phyloP scores from a whole-genome alignment of 1,140 invertebrate species.

The Protaetia brevitarsis region DNA sequence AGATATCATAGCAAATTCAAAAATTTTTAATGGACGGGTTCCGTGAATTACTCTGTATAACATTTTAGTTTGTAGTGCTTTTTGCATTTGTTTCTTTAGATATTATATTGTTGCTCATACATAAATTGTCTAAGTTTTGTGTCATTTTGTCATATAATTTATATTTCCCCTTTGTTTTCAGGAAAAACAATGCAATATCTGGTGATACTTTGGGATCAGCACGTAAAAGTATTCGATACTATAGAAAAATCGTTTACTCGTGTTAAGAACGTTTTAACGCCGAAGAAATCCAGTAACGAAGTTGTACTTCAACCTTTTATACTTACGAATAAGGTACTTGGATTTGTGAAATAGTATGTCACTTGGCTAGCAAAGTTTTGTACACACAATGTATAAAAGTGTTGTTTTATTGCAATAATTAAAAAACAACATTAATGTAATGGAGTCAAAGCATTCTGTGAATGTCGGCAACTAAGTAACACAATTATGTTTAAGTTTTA shows the following conservation, averaged over 20 bases:
- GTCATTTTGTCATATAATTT: too few relatives aligned
- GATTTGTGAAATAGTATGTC: background rate
- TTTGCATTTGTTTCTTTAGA: too few relatives aligned
- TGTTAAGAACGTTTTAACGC: slow-evolving; percentile 69
- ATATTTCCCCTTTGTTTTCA: background rate
- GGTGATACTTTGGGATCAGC: slow-evolving; percentile 53
- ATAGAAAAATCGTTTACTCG: slow-evolving; percentile 68
- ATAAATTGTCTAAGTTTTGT: too few relatives aligned
- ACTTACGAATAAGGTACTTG: slow-evolving; percentile 52
- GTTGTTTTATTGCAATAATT: too few relatives aligned
- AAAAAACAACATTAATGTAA: too few relatives aligned
- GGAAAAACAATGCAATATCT: background rate
- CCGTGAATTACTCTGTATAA: too few relatives aligned
- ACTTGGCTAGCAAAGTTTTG: background rate
- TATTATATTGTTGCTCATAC: too few relatives aligned
- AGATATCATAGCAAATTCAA: too few relatives aligned
- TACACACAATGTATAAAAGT: background rate
- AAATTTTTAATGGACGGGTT: too few relatives aligned
- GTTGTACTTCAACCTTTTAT: slow-evolving; percentile 46
- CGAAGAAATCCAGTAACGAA: slow-evolving; percentile 54
- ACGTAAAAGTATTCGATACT: slow-evolving; percentile 63
- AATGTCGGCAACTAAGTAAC: too few relatives aligned
- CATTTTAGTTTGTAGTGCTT: background rate
- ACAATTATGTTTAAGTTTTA: background rate
- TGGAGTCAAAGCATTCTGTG: too few relatives aligned